A percentile compares a stretch with the other conserved stretches of the same genome.
Conservation (phyloP, 2,888 invertebrate species). For the Tenodera sinensis region DNA sequence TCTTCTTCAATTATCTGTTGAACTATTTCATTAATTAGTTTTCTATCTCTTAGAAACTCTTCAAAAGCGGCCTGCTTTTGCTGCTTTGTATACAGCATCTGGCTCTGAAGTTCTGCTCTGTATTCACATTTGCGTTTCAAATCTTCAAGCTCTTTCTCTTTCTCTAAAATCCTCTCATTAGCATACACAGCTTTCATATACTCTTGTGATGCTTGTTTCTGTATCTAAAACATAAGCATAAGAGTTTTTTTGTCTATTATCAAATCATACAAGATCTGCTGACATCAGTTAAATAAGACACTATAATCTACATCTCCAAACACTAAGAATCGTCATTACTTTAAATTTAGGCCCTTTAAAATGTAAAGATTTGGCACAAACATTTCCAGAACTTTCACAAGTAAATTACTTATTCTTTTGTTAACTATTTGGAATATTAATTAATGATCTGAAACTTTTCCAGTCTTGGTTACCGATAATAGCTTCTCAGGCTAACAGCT, state of each 20-base stretch:
- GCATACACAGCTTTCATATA: slow-evolving; percentile 36
- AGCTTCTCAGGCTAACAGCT: too few relatives aligned
- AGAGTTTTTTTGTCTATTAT: not conserved
- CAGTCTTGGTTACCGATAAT: too few relatives aligned
- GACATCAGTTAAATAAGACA: too few relatives aligned
- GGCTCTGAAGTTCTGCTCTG: slow-evolving; percentile 54
- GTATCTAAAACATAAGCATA: slow-evolving; percentile 39
- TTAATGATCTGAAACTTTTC: too few relatives aligned
- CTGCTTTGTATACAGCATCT: slow-evolving; percentile 53
- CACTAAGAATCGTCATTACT: too few relatives aligned
- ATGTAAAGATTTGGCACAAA: too few relatives aligned
- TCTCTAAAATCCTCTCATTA: slow-evolving; percentile 42
- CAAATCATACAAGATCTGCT: not conserved
- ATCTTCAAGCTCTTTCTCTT: slow-evolving; percentile 42
- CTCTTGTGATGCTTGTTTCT: slow-evolving; percentile 46
- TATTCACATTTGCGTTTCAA: slow-evolving; percentile 46
- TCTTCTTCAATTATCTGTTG: slow-evolving; percentile 60
- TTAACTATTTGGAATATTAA: too few relatives aligned
- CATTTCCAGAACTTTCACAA: too few relatives aligned
- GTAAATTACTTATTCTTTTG: too few relatives aligned
- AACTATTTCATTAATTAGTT: slow-evolving; percentile 58
- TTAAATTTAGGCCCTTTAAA: too few relatives aligned
- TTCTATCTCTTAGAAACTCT: slow-evolving; percentile 58
- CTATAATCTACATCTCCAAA: too few relatives aligned
- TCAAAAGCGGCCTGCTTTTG: slow-evolving; percentile 53